These are phyloP conservation scores for Fulmarus glacialis DNA, from an alignment of 2,113 vertebrate genomes.

Conservation along the genomic window DNA sequence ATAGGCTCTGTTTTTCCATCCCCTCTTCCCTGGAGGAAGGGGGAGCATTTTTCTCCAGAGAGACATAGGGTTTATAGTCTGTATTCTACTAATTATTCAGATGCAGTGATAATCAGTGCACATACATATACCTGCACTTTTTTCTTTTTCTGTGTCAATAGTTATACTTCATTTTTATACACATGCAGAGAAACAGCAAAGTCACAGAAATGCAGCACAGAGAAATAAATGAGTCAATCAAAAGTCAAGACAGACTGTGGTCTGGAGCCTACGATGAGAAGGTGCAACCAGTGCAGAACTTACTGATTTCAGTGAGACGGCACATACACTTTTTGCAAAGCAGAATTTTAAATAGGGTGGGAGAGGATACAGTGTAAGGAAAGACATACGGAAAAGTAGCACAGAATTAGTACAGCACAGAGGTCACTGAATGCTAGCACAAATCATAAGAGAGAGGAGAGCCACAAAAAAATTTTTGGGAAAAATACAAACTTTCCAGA, in stretches of 20 bases:
- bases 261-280: background rate
- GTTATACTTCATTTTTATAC: background rate
- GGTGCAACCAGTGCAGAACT: background rate
- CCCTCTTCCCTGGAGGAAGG: background rate
- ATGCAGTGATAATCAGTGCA: background rate
- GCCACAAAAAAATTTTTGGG: background rate
- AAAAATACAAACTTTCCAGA: background rate
- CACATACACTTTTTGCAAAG: background rate
- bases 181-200: background rate
- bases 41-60: background rate
- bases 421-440: background rate
- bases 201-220: background rate
- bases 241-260: background rate
- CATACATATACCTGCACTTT: background rate
- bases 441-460: background rate
- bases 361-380: background rate
- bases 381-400: background rate
- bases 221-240: background rate
- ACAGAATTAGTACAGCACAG: background rate
- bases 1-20: background rate
- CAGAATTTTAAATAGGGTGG: background rate
- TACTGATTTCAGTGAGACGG: background rate
- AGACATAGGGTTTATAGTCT: background rate
- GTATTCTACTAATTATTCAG: background rate
- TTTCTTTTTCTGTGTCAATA: background rate